Evolutionary conservation across 2,888 invertebrate genomes (phyloP), one percentile per base, ranked within the genome.

Genomic region (Cistogaster globosa): DNA sequence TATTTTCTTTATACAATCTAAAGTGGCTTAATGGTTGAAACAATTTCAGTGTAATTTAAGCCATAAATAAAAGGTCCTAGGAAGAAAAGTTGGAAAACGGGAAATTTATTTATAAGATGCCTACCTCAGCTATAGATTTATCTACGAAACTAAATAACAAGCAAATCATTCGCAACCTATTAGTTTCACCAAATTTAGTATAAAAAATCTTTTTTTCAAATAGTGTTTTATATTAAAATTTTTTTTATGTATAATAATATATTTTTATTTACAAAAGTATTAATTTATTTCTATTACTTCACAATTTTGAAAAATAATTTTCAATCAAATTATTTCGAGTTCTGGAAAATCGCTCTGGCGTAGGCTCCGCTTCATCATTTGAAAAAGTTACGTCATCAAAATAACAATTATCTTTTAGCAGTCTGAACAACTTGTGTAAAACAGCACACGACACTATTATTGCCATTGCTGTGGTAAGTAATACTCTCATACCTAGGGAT

Each of bases 341-440:
- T 20, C 32, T 53, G 16, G 55, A 68, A 68, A 51, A 68, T 68
- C 8, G 5, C 20, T 68, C 38, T 18, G 53, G 7, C 12, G 32
- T 12, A 32, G 8, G 6, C 2, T 20, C 22, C 3, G 51, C 67
- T 51, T 51, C 32, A 22, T 67, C 67, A 51, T 26, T 51, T 51
- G 51, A 67, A 36, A 32, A 1, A 42, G 9, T 18, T 22, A 22
- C 9, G 9, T 65, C 26, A 48, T 48, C 26, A 48, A 65, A 48
- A 65, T 65, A 22, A 7, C 45, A 48, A 8, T 16, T 14, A 42
- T 63, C 63, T 20, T 65, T 48, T 7, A 65, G 63, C 0, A 20
- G 45, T 20, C 63, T 65, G 63, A 22, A 36, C 32, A 53, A 36
- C 20, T 80, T 80, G 16, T 80, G 80, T 16, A 80, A 32, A 36